Evolutionary conservation across 2,888 invertebrate species (phyloP).

Genomic region (Drosophila imparisetae): DNA sequence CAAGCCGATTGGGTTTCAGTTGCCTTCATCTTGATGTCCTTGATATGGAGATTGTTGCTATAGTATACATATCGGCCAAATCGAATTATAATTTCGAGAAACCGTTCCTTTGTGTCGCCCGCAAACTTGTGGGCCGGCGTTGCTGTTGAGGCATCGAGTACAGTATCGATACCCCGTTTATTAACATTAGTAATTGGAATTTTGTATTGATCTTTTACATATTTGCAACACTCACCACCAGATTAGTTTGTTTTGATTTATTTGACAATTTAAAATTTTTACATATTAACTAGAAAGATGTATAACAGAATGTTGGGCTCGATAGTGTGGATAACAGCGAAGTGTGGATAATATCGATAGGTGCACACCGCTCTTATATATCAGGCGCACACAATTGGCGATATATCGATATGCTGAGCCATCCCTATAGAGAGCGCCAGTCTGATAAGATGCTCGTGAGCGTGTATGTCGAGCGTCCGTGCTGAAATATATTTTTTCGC

Average conservation of each 20-base stretch:
- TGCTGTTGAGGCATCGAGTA: not conserved
- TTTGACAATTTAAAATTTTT: not conserved
- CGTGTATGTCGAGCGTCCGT: constrained; percentile 62
- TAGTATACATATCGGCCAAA: constrained; percentile 95
- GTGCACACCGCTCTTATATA: not conserved
- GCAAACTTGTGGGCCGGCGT: not conserved
- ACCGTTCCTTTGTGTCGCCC: not conserved
- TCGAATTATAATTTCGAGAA: constrained; percentile 97
- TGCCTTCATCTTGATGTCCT: too few species aligned
- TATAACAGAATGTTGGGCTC: not conserved
- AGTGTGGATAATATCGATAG: constrained; percentile 24
- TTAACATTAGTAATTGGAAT: too few species aligned
- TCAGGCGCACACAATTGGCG: constrained; percentile 1
- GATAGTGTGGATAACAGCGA: not conserved
- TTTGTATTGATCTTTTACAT: too few species aligned
- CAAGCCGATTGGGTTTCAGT: too few species aligned
- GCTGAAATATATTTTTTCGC: constrained; percentile 47
- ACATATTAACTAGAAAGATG: not conserved
- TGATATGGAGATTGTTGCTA: too few species aligned
- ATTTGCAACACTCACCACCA: not conserved
- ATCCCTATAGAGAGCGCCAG: constrained; percentile 53
- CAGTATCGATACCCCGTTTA: too few species aligned
- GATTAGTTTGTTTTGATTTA: not conserved
- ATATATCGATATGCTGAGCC: constrained; percentile 35
- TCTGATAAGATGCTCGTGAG: constrained; percentile 66